phyloP scores from a whole-genome alignment of 1,140 invertebrate genomes.

The Bombus superbus region DNA sequence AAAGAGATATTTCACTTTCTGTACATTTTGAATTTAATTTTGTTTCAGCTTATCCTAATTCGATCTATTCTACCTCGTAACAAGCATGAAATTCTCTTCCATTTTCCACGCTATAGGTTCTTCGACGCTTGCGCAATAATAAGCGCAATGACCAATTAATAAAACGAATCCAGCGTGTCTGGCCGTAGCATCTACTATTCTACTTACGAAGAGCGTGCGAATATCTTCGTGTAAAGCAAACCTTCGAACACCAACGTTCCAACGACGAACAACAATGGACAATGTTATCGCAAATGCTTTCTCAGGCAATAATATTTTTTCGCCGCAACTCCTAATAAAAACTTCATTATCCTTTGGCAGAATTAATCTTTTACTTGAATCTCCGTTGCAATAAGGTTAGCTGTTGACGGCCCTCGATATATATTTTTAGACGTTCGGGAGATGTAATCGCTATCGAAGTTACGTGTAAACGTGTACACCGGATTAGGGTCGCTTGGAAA shows the following conservation, averaged over 20 bases:
- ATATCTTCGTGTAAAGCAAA: not conserved
- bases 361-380: not conserved
- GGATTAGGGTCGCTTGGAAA: constrained; percentile 17
- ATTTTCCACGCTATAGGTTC: not conserved
- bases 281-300: not conserved
- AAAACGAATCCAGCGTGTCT: not conserved
- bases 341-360: not conserved
- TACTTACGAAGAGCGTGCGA: not conserved
- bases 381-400: not conserved
- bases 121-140: not conserved
- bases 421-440: constrained; percentile 20
- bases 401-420: not conserved
- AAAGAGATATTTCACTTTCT: not conserved
- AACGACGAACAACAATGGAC: not conserved
- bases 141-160: not conserved
- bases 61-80: not conserved
- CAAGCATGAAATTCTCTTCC: not conserved
- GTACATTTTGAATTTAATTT: not conserved
- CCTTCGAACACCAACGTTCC: not conserved
- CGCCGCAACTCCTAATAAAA: not conserved
- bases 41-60: not conserved
- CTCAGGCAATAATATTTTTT: not conserved
- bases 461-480: constrained; percentile 13
- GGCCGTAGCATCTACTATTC: not conserved
- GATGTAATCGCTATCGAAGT: constrained; percentile 20